These are phyloP conservation scores for Oceanodroma leucorhoa DNA, from an alignment of 2,797 vertebrate species.

Conservation along the genomic window DNA sequence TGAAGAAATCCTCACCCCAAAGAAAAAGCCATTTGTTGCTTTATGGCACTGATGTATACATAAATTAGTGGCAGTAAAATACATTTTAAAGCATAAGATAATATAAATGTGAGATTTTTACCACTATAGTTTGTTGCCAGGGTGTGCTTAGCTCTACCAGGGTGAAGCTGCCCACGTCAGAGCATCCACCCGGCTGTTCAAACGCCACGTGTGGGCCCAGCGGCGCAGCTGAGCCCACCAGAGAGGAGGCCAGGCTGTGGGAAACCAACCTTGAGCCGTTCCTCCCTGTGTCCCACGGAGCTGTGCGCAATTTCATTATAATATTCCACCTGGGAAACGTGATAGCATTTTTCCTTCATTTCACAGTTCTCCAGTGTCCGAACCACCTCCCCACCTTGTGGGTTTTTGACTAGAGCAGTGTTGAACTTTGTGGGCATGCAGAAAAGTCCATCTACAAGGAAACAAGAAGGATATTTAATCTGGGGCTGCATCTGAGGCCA, in stretches of 20 bases:
- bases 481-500: background rate
- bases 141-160: background rate
- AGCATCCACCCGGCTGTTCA: background rate
- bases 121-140: background rate
- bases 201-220: rapidly evolving
- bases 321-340: constrained; percentile 74
- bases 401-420: constrained; percentile 75
- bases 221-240: background rate
- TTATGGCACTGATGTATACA: background rate
- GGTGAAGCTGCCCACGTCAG: background rate
- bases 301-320: constrained; percentile 73
- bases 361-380: constrained; percentile 70
- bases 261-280: constrained; percentile 73
- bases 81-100: background rate
- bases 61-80: background rate
- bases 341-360: constrained; percentile 78
- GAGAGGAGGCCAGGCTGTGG: background rate
- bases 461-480: background rate
- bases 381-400: constrained; percentile 75
- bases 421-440: constrained; percentile 80
- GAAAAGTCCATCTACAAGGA: constrained; percentile 70
- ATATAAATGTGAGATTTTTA: background rate
- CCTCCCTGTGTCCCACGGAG: constrained; percentile 69
- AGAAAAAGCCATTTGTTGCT: background rate
- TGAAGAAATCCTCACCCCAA: background rate